Conservation (phyloP, 2,797 vertebrate species). For the Bryconaethiops microstoma region DNA sequence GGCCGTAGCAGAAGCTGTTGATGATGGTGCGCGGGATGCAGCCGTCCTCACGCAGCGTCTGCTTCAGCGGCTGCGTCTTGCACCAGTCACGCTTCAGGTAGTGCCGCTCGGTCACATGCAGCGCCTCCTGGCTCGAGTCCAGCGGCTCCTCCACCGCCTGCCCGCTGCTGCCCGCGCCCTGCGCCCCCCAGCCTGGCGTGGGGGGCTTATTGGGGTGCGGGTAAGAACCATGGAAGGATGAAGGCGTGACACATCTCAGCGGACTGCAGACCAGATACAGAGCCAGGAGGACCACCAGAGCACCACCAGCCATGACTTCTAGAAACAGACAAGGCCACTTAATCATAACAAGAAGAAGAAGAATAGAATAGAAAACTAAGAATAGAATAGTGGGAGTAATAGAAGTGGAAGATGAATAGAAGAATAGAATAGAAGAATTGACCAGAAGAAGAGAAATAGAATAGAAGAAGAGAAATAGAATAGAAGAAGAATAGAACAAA, state of each 20-base stretch:
- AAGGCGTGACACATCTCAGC: slow-evolving; percentile 66
- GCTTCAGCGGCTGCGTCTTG: slow-evolving; percentile 95
- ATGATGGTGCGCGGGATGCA: slow-evolving; percentile 88
- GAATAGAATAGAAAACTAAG: no score
- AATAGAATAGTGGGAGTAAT: no score
- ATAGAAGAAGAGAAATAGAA: no score
- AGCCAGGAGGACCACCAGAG: slow-evolving; percentile 63
- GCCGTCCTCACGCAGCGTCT: slow-evolving; percentile 91
- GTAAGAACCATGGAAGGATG: slow-evolving; percentile 83
- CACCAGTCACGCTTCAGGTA: slow-evolving; percentile 96
- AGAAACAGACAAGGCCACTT: not conserved
- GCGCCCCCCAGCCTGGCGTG: slow-evolving; percentile 66
- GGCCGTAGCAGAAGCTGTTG: slow-evolving; percentile 95
- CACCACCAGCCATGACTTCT: slow-evolving; percentile 44
- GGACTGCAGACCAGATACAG: slow-evolving; percentile 76
- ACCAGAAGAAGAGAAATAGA: no score
- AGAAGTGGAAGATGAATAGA: no score
- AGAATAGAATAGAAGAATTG: no score
- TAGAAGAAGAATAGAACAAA: no score
- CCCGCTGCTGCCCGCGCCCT: not conserved
- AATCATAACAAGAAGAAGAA: not conserved
- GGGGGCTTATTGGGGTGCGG: slow-evolving; percentile 88
- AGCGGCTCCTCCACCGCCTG: slow-evolving; percentile 81
- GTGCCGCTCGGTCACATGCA: slow-evolving; percentile 93
- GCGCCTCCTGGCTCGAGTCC: slow-evolving; percentile 93